phyloP scores from a whole-genome alignment of 2,888 invertebrate species.

The Malachius bipustulatus region DNA sequence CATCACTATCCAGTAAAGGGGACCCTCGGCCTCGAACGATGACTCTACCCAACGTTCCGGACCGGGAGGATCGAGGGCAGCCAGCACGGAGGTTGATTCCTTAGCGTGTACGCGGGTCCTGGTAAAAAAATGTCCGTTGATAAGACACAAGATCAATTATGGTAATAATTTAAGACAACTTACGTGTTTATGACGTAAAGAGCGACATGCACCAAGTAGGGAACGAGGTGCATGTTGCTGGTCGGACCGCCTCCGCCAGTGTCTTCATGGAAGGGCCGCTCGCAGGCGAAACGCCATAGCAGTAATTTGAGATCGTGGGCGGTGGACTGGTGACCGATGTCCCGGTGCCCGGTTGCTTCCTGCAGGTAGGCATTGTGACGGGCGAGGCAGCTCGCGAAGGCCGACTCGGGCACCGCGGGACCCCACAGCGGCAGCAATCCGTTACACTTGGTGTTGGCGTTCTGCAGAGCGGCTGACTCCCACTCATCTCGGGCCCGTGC shows the following conservation, averaged over 20 bases:
- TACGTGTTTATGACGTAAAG: conserved; percentile 86
- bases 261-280: conserved; percentile 94
- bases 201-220: conserved; percentile 88
- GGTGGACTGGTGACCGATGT: conserved; percentile 69
- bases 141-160: too few relatives aligned
- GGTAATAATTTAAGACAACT: conserved; percentile 30
- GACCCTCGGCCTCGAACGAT: conserved; percentile 83
- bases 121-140: too few relatives aligned
- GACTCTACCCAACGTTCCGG: conserved; percentile 62
- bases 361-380: conserved; percentile 79
- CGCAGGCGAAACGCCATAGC: conserved; percentile 79
- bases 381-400: conserved; percentile 87
- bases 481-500: conserved; percentile 73
- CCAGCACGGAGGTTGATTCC: conserved; percentile 66
- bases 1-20: conserved; percentile 77
- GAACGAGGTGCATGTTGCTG: conserved; percentile 93
- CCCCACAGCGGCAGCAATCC: conserved; percentile 95
- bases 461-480: conserved; percentile 96
- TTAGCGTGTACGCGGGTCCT: conserved; percentile 62
- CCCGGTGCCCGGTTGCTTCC: conserved; percentile 60
- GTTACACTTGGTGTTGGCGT: conserved; percentile 96
- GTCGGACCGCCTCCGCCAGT: conserved; percentile 95
- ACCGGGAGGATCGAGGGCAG: conserved; percentile 54
- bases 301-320: conserved; percentile 89
- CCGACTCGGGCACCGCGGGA: conserved; percentile 83